Percentiles rank a stretch among this genome's conserved stretches.
These are phyloP conservation scores for Drosophila neocordata DNA, from an alignment of 1,140 invertebrate species.

Conservation along the genomic window DNA sequence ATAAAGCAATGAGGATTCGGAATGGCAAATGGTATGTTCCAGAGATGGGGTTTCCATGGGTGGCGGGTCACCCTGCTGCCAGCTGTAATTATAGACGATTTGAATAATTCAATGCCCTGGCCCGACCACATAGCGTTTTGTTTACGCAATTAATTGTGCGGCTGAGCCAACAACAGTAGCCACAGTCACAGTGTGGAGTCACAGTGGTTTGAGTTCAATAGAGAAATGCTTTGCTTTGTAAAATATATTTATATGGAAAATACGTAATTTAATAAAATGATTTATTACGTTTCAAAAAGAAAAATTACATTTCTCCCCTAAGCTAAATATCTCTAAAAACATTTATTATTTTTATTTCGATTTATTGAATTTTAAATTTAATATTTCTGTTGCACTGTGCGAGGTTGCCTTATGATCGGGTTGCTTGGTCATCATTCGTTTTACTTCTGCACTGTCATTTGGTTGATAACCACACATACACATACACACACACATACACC, in stretches of 20 bases:
- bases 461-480: constrained; percentile 61
- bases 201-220: constrained; percentile 25
- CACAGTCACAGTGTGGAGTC: neutral
- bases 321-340: too few species aligned
- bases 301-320: neutral
- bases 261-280: constrained; percentile 2
- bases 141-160: constrained; percentile 77
- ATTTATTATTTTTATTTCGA: too few species aligned
- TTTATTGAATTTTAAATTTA: too few species aligned
- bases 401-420: constrained; percentile 36
- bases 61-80: constrained; percentile 37
- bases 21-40: neutral
- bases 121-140: constrained; percentile 58
- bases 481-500: constrained; percentile 30
- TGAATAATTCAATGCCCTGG: constrained; percentile 73
- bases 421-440: constrained; percentile 75
- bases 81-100: constrained; percentile 77
- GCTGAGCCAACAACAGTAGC: constrained; percentile 38
- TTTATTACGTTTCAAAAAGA: neutral
- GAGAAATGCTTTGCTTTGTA: neutral
- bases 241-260: neutral
- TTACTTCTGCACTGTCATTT: constrained; percentile 74
- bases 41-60: neutral
- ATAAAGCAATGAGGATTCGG: neutral
- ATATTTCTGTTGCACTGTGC: constrained; percentile 39